Base-by-base conservation (phyloP, 2,888 invertebrate species). In the Micoletzkya japonica region DNA sequence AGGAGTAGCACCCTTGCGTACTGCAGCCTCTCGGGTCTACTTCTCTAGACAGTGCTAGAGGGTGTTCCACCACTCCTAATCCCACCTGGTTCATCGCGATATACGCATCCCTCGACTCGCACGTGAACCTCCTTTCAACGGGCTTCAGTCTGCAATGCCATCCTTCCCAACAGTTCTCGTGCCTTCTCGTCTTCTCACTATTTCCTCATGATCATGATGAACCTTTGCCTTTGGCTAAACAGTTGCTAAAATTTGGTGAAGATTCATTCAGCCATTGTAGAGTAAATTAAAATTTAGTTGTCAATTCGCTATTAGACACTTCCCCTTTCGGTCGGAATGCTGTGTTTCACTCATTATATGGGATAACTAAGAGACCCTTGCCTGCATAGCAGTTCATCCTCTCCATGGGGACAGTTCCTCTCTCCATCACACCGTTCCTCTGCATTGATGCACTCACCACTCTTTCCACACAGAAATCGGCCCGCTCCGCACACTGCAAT, bases 311-410 rank as follows among this genome's bases (percentile, higher is more conserved):
- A n/a, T n/a, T n/a, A n/a, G n/a, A n/a, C n/a, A n/a, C n/a, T n/a
- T n/a, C n/a, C n/a, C n/a, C n/a, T n/a, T n/a, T 58, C 57, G 30
- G 4, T 56, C 26, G 26, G 4, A 26, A 26, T 57, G 30, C 2
- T 28, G 2, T 26, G 26, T 54, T 54, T 28, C 14, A 30, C 10
- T 24, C 26, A 54, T 54, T 24, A 24, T 24, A 10, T 54, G 7
- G 7, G 7, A 7, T 61, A 14, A 4, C 44, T n/a, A 37, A 7
- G 20, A n/a, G 17, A 34, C 26, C 30, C 69, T 67, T 60, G 77
- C 78, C 79, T 81, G 78, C 83, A 83, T 24, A 82, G 71, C 72
- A 78, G 71, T 75, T 85, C 85, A 68, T 85, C 85, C 70, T 85
- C 85, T 17, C 85, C 85, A 56, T 82, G 79, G 3, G 80, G 80